Percentiles rank a stretch among this genome's conserved stretches.
Conservation (phyloP, 2,797 vertebrate species). For the Phrynocephalus vlangalii region DNA sequence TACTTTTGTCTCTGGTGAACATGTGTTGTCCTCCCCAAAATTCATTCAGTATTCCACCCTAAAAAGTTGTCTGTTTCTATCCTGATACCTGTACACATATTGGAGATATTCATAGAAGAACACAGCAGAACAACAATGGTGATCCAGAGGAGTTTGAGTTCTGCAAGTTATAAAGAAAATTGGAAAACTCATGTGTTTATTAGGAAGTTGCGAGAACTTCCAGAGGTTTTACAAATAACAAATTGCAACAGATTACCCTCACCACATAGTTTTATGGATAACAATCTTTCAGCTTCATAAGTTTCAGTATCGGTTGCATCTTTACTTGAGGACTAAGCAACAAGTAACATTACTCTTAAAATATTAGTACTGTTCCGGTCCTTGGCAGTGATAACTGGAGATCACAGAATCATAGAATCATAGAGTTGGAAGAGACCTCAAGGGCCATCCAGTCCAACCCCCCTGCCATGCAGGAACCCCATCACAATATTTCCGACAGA, state of each 20-base stretch:
- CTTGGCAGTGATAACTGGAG: too few relatives aligned
- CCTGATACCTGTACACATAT: background rate
- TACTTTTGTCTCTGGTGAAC: background rate
- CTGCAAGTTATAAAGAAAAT: background rate
- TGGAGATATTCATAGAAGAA: background rate
- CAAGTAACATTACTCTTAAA: too few relatives aligned
- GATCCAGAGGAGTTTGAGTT: background rate
- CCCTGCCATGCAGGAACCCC: too few relatives aligned
- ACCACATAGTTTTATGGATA: too few relatives aligned
- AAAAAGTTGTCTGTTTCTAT: background rate
- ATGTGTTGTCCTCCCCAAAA: background rate
- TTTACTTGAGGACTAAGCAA: too few relatives aligned
- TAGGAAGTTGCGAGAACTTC: background rate
- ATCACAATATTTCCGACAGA: too few relatives aligned
- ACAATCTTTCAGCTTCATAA: too few relatives aligned
- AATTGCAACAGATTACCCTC: background rate
- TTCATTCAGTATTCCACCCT: background rate
- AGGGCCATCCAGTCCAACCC: too few relatives aligned
- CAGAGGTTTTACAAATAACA: background rate
- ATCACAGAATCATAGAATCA: too few relatives aligned
- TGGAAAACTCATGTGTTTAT: background rate
- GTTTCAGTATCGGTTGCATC: too few relatives aligned
- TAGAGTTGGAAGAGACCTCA: too few relatives aligned
- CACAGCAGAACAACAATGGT: background rate
- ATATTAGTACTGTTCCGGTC: too few relatives aligned